Base-by-base conservation (phyloP, 2,797 vertebrate genomes). In the Rhodeus uyekii region DNA sequence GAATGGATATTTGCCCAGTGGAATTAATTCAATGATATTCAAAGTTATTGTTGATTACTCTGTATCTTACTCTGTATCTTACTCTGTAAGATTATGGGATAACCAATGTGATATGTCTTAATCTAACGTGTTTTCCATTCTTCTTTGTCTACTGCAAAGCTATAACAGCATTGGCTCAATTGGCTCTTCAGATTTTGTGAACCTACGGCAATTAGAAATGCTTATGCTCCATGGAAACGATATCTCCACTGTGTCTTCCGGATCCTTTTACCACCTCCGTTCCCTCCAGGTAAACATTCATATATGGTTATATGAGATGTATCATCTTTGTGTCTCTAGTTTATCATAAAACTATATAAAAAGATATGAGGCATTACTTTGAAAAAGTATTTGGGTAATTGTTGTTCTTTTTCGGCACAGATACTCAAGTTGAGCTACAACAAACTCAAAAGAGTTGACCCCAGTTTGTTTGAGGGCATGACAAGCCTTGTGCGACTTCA, bases 361-460 rank as follows among this genome's bases (percentile, higher is more conserved):
- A 46, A 42, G 24, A 55, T 50, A 42, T 10, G 19, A 65, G 22
- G 34, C 14, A 63, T 67, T 10, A 58, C 4, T 53, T 19, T 63
- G 22, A 24, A 72, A 22, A 53, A 8, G 13, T 39, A 39, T 24
- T 53, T 39, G 6, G n/a, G 3, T 68, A 48, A 82, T 7, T 48
- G 4, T 42, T 27, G 8, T 9, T 76, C 27, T 60, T 38, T 44
- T 50, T 42, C 19, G 4, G 34, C 22, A 69, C 88, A 96, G 95
- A 94, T 95, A 74, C 80, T 96, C 86, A 96, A 96, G 89, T 82
- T 96, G 86, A 96, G 95, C 85, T 96, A 96, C 89, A 96, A 96
- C 91, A 95, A 95, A 90, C 85, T 96, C 67, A 93, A 89, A 34
- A 85, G 83, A 6, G 84, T 95, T 67, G 90, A 81, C 34, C 82